Base-by-base conservation (phyloP, 2,797 vertebrate species). In the Rhyacichthys aspro region DNA sequence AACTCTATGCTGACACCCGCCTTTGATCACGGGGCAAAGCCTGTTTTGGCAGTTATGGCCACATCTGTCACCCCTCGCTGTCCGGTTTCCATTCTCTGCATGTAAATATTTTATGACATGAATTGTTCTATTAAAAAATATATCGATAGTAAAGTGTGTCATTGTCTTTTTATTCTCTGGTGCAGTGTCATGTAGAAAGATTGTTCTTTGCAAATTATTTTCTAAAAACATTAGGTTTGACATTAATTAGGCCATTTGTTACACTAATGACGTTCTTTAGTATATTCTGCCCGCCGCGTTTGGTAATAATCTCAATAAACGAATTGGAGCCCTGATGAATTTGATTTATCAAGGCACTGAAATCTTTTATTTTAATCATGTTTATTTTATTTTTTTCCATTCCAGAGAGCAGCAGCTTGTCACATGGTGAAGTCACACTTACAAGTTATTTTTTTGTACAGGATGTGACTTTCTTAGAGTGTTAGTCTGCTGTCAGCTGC, bases 41-140 rank as follows among this genome's bases (percentile, higher is more conserved):
- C 79, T 59, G 70, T 54, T 85, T 74, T 85, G 67, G 57, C 75
- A 70, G 79, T 85, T 81, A 85, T 72, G 65, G 46, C 49, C 83
- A 76, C 85, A 84, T 87, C 79, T 76, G 82, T 88, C 74, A 75
- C 70, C 68, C 74, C 52, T 17, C 50, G 72, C 60, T 72, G 74
- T 76, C 83, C 54, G 2, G 36, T 68, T 76, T 75, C 64, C 74
- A 68, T 76, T 83, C 67, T 78, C 59, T 73, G 78, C 78, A 79
- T 89, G 86, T 90, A 90, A 84, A 90, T 88, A 88, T 90, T 88
- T 90, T 72, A 89, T 82, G 78, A 84, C 55, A 71, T 80, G 68
- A 85, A 84, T 77, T 82, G 76, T 84, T 79, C 83, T 78, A 88
- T 83, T 89, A 88, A 89, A 88, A 75, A 47, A 79, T 63, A 68